Evolutionary conservation across 2,113 vertebrate species (phyloP), one percentile per base, ranked within the genome.

Genomic region (Ondatra zibethicus): DNA sequence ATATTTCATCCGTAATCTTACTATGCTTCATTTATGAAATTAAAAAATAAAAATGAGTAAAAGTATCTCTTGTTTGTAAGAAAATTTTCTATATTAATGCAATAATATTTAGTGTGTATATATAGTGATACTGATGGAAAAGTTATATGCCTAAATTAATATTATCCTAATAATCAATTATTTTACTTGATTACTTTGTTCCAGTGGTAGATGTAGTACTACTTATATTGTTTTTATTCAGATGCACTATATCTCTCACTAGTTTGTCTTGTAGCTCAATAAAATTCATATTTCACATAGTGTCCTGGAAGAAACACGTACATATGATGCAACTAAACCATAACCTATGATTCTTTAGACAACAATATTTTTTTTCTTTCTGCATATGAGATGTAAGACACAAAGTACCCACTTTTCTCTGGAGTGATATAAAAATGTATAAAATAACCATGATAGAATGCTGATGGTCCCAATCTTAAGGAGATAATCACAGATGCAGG

Each of bases 151-250:
- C 4, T 39, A 25, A 50, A 12, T 63, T 81, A 47, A 50, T 65
- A 72, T 84, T 65, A 72, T 4, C 11, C 25, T 12, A 5, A 36
- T 29, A 66, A 1, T 14, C 3, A 39, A 23, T 45, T 85, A 4
- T 78, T 65, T 96, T 55, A 90, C 31, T 10, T 81, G 7, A n/a
- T 76, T 23, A 85, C 78, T 87, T 66, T 87, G 14, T 75, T 75
- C 14, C 25, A 73, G 1, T 27, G 13, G 31, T 89, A 14, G 33
- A 36, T 52, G 13, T 92, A 87, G 9, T 3, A 36, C 50, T 2
- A 23, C 27, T 31, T 72, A 4, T 13, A 7, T 52, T 25, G 75
- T 33, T 31, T 1, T 50, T 31, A 77, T 77, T 77, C 36, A 70
- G 5, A 76, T 82, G 6, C n/a, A 45, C 0, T 55, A 23, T 33